Percentiles rank a stretch among this genome's conserved stretches.
These are phyloP conservation scores for Philereme transversata DNA, from an alignment of 2,888 invertebrate species.

Conservation along the genomic window DNA sequence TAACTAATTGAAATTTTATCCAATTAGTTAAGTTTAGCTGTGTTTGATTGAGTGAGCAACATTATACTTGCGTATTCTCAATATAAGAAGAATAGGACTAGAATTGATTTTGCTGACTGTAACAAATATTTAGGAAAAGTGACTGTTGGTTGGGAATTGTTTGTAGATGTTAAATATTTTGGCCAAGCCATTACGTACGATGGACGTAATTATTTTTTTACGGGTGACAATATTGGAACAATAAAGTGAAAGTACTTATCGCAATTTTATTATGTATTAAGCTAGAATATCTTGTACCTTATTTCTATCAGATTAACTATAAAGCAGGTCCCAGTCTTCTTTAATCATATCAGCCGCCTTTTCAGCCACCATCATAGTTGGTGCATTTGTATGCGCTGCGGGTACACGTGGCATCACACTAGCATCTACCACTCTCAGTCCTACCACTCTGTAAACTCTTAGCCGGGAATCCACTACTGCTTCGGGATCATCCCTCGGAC, in stretches of 20 bases:
- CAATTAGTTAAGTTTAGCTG: too few relatives aligned
- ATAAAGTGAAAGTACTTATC: too few relatives aligned
- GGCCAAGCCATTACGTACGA: too few relatives aligned
- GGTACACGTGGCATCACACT: slow-evolving; percentile 84
- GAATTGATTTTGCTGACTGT: too few relatives aligned
- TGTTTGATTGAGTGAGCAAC: too few relatives aligned
- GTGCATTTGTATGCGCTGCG: slow-evolving; percentile 84
- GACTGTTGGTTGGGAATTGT: too few relatives aligned
- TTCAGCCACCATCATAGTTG: slow-evolving; percentile 84
- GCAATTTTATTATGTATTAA: not conserved
- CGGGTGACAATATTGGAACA: slow-evolving; percentile 1
- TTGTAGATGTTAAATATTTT: too few relatives aligned
- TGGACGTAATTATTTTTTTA: too few relatives aligned
- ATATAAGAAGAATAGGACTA: too few relatives aligned
- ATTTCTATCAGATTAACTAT: slow-evolving; percentile 6
- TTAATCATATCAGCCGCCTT: slow-evolving; percentile 83
- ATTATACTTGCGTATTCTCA: too few relatives aligned
- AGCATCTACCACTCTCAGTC: slow-evolving; percentile 82
- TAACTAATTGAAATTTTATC: too few relatives aligned
- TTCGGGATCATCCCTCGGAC: slow-evolving; percentile 69
- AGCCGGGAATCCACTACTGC: slow-evolving; percentile 82
- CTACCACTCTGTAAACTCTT: slow-evolving; percentile 74
- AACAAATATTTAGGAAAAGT: too few relatives aligned
- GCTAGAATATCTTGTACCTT: not conserved
- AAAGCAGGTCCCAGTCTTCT: slow-evolving; percentile 60